Base-by-base conservation (phyloP, 2,113 vertebrate genomes). In the Raphicerus campestris region DNA sequence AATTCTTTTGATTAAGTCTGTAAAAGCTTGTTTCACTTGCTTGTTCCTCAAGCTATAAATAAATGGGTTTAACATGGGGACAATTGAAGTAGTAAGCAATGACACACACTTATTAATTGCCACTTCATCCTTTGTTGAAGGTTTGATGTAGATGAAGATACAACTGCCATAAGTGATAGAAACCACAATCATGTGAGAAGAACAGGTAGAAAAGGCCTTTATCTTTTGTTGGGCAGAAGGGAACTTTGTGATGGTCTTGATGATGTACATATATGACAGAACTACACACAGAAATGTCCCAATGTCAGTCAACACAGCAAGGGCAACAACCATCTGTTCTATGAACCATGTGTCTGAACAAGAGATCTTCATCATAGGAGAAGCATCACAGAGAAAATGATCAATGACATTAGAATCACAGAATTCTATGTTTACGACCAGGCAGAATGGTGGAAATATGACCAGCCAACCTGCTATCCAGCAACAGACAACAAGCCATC, bases 381-480 rank as follows among this genome's bases (percentile, higher is more conserved):
- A 75, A 42, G 70, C 70, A 75, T 75, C 70, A 75, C 70, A 75
- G 39, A 75, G 92, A 91, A 96, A 96, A 30, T 95, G 87, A 24
- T 98, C 77, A 16, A 97, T 96, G 26, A 84, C 16, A 32, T 95
- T 97, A 24, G 77, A 93, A 20, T 89, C 47, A 47, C 97, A 98
- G 81, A 98, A 96, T 19, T 96, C n/a, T 26, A 97, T 70, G 9
- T 58, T 85, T 26, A 93, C 66, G 32, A 93, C 73, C 96, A 89
- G 28, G 53, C 86, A 45, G 56, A 94, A 55, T 30, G 86, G 80
- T 26, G 80, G 86, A 47, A 86, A 80, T 77, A 89, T 77, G 56
- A 96, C 91, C 28, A 93, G 30, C 0, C 97, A 89, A 15, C 95
- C 97, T 60, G 89, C 73, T 10, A 93, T 26, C 96, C 93, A 98